Percentiles rank a stretch among this genome's conserved stretches.
These are phyloP conservation scores for Rousettus leschenaultii DNA, from an alignment of 2,113 vertebrate species.

Conservation along the genomic window DNA sequence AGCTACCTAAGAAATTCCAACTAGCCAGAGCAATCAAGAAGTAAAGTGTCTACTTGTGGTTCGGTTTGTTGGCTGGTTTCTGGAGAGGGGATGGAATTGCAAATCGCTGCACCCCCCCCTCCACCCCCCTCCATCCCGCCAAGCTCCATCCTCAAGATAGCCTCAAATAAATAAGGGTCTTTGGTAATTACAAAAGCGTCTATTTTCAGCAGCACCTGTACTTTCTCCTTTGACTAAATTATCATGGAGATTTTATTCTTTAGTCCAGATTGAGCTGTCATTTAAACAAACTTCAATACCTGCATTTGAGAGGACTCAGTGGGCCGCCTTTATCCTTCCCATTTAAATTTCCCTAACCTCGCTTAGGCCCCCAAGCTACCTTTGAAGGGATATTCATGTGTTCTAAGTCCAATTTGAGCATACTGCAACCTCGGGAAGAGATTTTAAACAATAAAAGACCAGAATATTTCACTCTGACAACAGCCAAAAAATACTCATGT, in stretches of 20 bases:
- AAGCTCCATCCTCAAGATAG: conserved; percentile 13
- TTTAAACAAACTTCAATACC: conserved; percentile 82
- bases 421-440: conserved; percentile 81
- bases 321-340: conserved; percentile 69
- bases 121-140: background rate
- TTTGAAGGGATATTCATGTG: conserved; percentile 89
- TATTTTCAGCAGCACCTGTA: conserved; percentile 78
- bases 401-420: conserved; percentile 83
- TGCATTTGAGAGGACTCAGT: conserved; percentile 78
- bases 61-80: conserved; percentile 27
- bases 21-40: background rate
- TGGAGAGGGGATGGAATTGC: background rate
- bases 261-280: conserved; percentile 76
- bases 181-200: conserved; percentile 79
- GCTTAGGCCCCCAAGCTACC: conserved; percentile 80
- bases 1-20: conserved; percentile 1
- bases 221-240: conserved; percentile 82
- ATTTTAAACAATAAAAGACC: conserved; percentile 85
- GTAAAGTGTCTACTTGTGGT: background rate
- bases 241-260: conserved; percentile 80
- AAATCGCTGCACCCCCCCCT: background rate
- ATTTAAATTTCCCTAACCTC: conserved; percentile 79
- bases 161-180: conserved; percentile 67
- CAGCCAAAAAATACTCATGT: conserved; percentile 49
- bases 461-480: conserved; percentile 75